Evolutionary conservation across 2,888 invertebrate species (phyloP), one percentile per base, ranked within the genome.

Genomic region (Cylindroiulus punctatus): DNA sequence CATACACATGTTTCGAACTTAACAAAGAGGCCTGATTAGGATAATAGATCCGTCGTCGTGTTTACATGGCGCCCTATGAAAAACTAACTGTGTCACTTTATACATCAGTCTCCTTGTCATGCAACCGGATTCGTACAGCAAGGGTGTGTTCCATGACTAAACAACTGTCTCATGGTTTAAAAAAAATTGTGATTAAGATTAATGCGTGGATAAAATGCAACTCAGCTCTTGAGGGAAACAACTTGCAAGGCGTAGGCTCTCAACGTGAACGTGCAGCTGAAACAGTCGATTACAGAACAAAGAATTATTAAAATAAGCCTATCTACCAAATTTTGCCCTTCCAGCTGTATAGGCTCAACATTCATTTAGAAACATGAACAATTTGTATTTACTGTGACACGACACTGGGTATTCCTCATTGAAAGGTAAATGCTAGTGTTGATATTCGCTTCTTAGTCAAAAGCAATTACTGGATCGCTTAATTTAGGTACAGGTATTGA

Each of bases 141-240:
- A 76, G 76, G 76, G 76, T 17, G 76, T 76, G 76, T 76, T 76
- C 30, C 76, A 76, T 76, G 76, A 30, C 14, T 76, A 76, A 76
- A 76, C 76, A 76, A 30, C 30, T 76, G 76, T 76, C 76, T 76
- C 76, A 76, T 76, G 76, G 76, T 76, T 44, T 76, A 12, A 76
- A 76, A 76, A 76, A 76, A 76, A 12, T 30, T 76, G 1, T 76
- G 76, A 76, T 76, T 76, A 76, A 30, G 76, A 76, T 76, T 76
- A 76, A 76, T 76, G 76, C 76, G 17, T 14, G 76, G 30, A 76
- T 76, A 76, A n/a, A 76, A 76, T 76, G 26, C 30, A 76, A 30
- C 12, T 30, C 14, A 14, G 30, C 76, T 76, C 76, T 30, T 76
- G 76, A 76, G 76, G 76, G 76, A 76, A 76, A 30, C 26, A 76